Base-by-base conservation (phyloP, 2,888 invertebrate genomes). In the Acanthopleura granulata region DNA sequence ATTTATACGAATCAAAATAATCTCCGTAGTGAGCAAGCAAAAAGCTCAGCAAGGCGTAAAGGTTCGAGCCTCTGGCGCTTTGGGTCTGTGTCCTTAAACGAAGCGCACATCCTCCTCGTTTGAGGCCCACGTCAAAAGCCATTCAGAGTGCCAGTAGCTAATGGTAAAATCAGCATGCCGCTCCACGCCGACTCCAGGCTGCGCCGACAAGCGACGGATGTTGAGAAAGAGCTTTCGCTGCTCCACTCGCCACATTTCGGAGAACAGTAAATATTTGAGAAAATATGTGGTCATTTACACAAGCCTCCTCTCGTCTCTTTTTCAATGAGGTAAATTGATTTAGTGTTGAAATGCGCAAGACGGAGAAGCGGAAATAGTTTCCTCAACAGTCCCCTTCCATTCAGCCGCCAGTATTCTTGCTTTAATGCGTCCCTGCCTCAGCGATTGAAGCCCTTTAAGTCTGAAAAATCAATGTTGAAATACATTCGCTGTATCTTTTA, bases 231-330 rank as follows among this genome's bases (percentile, higher is more conserved):
- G 66, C 22, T 15, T 66, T 66, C 22, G 16, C 66, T 22, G 66
- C 66, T 66, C 6, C 22, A 16, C 29, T 66, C 66, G 22, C 29
- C 66, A 66, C 66, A 66, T 66, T 27, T 66, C 66, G 14, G 66
- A 66, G 66, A 66, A 66, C 66, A 66, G 66, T 66, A 66, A 66
- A 66, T 66, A 66, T 66, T 66, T 66, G 66, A 66, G 66, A 66
- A 66, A 66, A 66, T 66, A 66, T 66, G 66, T 66, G 66, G 66
- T 66, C 66, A 27, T 66, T 66, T 66, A 66, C 66, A 27, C 66
- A 66, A 66, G 27, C 66, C 22, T 15, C 66, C 25, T 25, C 25
- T 25, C 15, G 6, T 25, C 16, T 27, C 29, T 27, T 22, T 27
- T 66, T 66, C 66, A 66, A 66, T 66, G 66, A 27, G 66, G 29